Conservation (phyloP, 2,797 vertebrate genomes). For the Ispidina picta region DNA sequence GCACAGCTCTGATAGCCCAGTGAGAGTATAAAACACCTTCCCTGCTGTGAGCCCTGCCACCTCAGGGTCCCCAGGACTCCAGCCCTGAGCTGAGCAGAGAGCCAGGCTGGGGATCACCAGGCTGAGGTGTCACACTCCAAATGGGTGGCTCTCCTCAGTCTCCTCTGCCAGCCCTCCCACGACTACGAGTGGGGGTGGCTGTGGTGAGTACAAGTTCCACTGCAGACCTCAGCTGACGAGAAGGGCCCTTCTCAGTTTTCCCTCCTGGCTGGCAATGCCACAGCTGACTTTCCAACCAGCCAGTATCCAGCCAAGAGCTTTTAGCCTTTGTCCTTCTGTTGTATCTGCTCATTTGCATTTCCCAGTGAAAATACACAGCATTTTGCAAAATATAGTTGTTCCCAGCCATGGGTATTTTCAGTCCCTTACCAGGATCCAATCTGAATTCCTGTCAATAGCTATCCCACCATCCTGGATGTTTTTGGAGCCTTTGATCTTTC, state of each 20-base stretch:
- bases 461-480: constrained; percentile 1
- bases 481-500: neutral
- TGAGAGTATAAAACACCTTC: neutral
- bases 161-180: neutral
- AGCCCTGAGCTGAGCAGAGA: neutral
- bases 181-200: neutral
- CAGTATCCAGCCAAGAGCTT: neutral
- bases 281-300: neutral
- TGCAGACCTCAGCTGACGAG: neutral
- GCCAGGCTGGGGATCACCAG: neutral
- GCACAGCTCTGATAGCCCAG: neutral
- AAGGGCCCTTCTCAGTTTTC: neutral
- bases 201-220: neutral
- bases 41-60: neutral
- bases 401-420: neutral
- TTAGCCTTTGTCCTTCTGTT: neutral
- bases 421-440: constrained; percentile 48
- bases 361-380: neutral
- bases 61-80: neutral
- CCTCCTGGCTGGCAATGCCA: neutral
- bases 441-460: neutral
- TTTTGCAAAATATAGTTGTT: neutral
- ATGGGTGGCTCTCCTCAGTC: neutral
- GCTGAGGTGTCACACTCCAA: neutral
- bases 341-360: neutral